Evolutionary conservation across 2,888 invertebrate species (phyloP).

Genomic region (Caenorhabditis sp.): DNA sequence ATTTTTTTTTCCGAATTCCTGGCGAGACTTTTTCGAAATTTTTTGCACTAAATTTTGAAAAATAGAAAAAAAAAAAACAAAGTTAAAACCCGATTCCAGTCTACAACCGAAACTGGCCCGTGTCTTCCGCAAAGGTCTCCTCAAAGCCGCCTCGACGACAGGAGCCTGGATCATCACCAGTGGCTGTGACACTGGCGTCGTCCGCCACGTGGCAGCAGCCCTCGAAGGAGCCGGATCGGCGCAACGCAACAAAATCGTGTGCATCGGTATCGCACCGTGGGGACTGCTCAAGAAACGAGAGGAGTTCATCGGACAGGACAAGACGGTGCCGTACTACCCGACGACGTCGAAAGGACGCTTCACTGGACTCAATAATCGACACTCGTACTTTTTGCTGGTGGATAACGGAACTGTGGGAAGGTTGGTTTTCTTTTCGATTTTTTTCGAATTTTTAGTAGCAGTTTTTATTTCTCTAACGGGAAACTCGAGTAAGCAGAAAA

Average conservation of each 20-base stretch:
- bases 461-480: too few species aligned
- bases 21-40: background rate
- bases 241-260: conserved; percentile 87
- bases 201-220: conserved; percentile 89
- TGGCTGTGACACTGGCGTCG: conserved; percentile 88
- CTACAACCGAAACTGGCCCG: conserved; percentile 94
- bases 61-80: background rate
- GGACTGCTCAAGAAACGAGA: conserved; percentile 88
- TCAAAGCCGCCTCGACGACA: conserved; percentile 95
- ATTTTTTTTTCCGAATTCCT: too few species aligned
- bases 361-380: conserved; percentile 91
- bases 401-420: conserved; percentile 97
- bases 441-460: too few species aligned
- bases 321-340: conserved; percentile 77
- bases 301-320: conserved; percentile 77
- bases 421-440: conserved; percentile 28
- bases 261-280: conserved; percentile 99
- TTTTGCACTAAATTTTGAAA: background rate
- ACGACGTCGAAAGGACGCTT: conserved; percentile 73
- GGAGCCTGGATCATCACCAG: conserved; percentile 98
- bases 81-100: conserved; percentile 63
- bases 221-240: conserved; percentile 78
- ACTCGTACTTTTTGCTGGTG: conserved; percentile 96
- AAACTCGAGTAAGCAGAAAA: too few species aligned
- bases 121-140: conserved; percentile 93